A percentile compares a stretch with the other conserved stretches of the same genome.
Evolutionary conservation across 2,113 vertebrate genomes (phyloP).

Genomic region (Cisticola juncidis): DNA sequence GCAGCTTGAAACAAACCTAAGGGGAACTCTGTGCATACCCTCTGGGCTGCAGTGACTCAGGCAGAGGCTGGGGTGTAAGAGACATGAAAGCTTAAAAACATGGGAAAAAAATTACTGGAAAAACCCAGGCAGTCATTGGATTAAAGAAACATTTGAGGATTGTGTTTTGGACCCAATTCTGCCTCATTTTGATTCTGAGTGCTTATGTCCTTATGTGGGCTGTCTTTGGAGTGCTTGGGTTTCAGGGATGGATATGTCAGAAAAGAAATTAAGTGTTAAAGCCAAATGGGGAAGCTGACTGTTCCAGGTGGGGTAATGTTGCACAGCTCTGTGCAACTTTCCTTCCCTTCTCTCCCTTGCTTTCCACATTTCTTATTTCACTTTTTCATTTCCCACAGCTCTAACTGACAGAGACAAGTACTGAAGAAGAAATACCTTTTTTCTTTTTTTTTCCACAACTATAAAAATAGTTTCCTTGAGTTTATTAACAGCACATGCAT

Average conservation of each 20-base stretch:
- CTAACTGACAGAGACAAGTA: neutral
- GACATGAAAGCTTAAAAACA: neutral
- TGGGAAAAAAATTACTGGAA: neutral
- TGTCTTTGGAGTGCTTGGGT: neutral
- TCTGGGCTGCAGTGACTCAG: neutral
- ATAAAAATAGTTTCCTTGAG: conserved; percentile 38
- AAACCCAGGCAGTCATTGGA: fast-evolving
- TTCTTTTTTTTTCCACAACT: conserved; percentile 9
- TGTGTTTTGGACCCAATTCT: neutral
- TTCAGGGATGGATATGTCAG: neutral
- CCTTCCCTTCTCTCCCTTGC: neutral
- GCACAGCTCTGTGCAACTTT: neutral
- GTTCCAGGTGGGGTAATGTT: neutral
- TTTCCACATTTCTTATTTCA: neutral
- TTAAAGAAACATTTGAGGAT: neutral
- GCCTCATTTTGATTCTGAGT: neutral
- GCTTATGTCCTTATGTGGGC: neutral
- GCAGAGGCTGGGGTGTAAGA: neutral
- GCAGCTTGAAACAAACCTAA: neutral
- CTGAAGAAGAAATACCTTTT: conserved; percentile 24
- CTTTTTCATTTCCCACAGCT: conserved; percentile 19
- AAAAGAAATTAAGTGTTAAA: neutral
- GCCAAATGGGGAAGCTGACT: neutral
- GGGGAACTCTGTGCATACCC: fast-evolving
- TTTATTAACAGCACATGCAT: conserved; percentile 28